Base-by-base conservation (phyloP, 2,888 invertebrate species). In the Chaetoderma sp. region DNA sequence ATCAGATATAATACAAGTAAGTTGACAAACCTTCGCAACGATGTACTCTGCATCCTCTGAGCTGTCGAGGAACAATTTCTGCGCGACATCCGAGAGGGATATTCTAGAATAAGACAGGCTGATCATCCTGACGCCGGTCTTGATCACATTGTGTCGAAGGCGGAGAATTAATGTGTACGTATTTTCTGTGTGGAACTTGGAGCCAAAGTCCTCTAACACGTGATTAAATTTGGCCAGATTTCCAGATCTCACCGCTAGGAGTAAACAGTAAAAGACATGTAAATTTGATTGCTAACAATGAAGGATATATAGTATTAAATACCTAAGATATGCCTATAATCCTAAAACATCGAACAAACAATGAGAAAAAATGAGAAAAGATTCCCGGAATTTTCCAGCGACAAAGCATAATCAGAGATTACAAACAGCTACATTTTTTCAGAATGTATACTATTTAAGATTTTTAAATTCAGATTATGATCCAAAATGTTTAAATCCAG, bases 1-100 rank as follows among this genome's bases (percentile, higher is more conserved):
- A n/a, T n/a, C n/a, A n/a, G n/a, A n/a, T n/a, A n/a, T n/a, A n/a
- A n/a, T n/a, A n/a, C n/a, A 42, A 42, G n/a, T 4, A 16, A 18
- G 10, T n/a, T 0, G 4, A 28, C 69, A 50, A 72, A 89, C 89
- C 89, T 98, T 98, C 0, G 98, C 96, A 0, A 98, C 98, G 85
- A 99, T 98, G 83, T 97, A 99, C 86, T 99, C 99, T 0, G 98
- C 98, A 90, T 99, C 99, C 84, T 97, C 96, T 1, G 95, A 93
- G 0, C 95, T 96, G 85, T 97, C 97, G 54, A 99, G 88, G 39
- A 95, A 93, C 67, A 99, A 88, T 83, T 99, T 98, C 71, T 92
- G 91, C 0, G 98, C 97, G 80, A 99, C 96, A 85, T 98, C 98
- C 71, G 92, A 91, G 0, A 98, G 93, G 2, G 96, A 96, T 80